phyloP scores from a whole-genome alignment of 2,113 vertebrate genomes.

The Thamnophis sirtalis region DNA sequence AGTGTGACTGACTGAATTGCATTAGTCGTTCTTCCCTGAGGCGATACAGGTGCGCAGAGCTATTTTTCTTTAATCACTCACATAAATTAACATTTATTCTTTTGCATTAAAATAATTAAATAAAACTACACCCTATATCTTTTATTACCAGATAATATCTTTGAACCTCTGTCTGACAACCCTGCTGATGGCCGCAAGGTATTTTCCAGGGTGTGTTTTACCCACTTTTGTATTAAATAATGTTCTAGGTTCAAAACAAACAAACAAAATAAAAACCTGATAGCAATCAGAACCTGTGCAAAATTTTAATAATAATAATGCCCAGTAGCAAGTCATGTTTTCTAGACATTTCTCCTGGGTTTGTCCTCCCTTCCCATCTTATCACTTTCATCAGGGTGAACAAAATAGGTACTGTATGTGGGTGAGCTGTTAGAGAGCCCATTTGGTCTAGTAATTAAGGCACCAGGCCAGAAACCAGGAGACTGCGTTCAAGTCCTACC shows the following conservation, averaged over 20 bases:
- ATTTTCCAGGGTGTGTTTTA: slow-evolving; percentile 70
- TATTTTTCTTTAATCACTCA: slow-evolving; percentile 75
- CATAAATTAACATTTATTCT: slow-evolving; percentile 75
- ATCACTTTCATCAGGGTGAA: slow-evolving; percentile 46
- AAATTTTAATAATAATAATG: slow-evolving; percentile 48
- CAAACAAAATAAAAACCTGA: slow-evolving; percentile 50
- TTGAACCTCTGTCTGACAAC: slow-evolving; percentile 71
- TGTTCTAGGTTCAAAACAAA: slow-evolving; percentile 54
- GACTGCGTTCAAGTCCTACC: background rate
- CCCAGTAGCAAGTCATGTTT: slow-evolving; percentile 42
- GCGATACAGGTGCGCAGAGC: slow-evolving; percentile 71
- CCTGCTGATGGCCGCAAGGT: slow-evolving; percentile 70
- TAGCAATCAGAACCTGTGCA: slow-evolving; percentile 53
- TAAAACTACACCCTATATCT: slow-evolving; percentile 64
- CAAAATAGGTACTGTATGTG: slow-evolving; percentile 33
- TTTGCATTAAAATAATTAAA: slow-evolving; percentile 74
- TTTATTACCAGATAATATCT: slow-evolving; percentile 72
- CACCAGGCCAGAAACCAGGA: background rate
- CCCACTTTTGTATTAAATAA: slow-evolving; percentile 62
- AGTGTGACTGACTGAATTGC: slow-evolving; percentile 61
- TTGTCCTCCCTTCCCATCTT: slow-evolving; percentile 45
- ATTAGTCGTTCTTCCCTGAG: slow-evolving; percentile 64
- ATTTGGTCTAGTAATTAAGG: background rate
- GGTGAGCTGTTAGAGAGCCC: slow-evolving; percentile 7
- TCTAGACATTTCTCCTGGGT: slow-evolving; percentile 41